phyloP scores from a whole-genome alignment of 2,113 vertebrate genomes.

The Rhinopomastus cyanomelas region DNA sequence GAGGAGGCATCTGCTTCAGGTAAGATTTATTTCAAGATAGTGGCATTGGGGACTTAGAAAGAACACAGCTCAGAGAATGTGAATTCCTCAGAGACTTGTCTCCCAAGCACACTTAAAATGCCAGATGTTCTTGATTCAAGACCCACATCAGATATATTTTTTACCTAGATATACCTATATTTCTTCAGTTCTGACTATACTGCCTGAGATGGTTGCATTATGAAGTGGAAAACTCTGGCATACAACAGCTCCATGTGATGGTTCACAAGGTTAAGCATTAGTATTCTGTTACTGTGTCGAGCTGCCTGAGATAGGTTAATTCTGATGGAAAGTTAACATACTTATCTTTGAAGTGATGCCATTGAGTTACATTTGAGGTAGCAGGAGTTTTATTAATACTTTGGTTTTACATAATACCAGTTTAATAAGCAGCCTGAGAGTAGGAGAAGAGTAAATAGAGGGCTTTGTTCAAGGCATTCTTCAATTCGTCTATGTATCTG shows the following conservation, averaged over 20 bases:
- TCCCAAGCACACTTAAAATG: constrained; percentile 30
- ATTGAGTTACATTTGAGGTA: constrained; percentile 12
- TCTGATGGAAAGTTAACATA: constrained; percentile 38
- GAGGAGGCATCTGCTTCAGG: background rate
- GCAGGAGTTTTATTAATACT: background rate
- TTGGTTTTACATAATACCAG: background rate
- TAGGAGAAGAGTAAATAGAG: background rate
- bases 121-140: constrained; percentile 48
- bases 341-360: constrained; percentile 56
- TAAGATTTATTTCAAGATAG: constrained; percentile 36
- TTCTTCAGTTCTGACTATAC: constrained; percentile 44
- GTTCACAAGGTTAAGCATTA: constrained; percentile 49
- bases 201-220: constrained; percentile 12
- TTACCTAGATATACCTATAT: constrained; percentile 53
- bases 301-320: constrained; percentile 39
- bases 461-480: constrained; percentile 18
- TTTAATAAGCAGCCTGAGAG: constrained; percentile 42
- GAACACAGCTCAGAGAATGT: constrained; percentile 14
- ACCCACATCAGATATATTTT: constrained; percentile 25
- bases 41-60: constrained; percentile 34
- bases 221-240: constrained; percentile 50
- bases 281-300: constrained; percentile 55
- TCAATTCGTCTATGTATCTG: background rate
- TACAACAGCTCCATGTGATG: constrained; percentile 42
- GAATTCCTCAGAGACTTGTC: constrained; percentile 25